Conservation (phyloP, 2,888 invertebrate species). For the Arenicola marina region DNA sequence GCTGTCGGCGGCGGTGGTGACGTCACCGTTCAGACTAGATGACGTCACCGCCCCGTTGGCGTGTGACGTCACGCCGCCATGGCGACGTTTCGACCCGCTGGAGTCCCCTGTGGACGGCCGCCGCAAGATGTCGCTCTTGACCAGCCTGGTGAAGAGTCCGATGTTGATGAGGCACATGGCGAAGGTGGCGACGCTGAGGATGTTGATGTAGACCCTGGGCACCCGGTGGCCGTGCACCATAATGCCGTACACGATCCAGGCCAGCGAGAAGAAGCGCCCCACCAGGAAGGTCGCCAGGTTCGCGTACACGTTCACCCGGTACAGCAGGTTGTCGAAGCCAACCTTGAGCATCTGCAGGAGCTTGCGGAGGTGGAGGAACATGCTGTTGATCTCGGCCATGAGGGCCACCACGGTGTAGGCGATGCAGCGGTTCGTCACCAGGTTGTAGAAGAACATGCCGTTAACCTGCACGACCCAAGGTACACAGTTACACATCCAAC, state of each 20-base stretch:
- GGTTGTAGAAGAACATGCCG: constrained; percentile 55
- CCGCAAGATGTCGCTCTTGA: constrained; percentile 49
- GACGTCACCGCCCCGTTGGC: too few relatives aligned
- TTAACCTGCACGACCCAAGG: constrained; percentile 42
- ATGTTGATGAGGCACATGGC: constrained; percentile 49
- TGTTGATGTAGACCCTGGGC: constrained; percentile 36
- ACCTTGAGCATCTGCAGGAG: constrained; percentile 51
- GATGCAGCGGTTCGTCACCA: constrained; percentile 45
- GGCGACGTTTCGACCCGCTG: too few relatives aligned
- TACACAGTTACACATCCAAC: background rate
- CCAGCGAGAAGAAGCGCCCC: constrained; percentile 43
- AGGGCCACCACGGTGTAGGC: constrained; percentile 55
- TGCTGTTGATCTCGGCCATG: constrained; percentile 57
- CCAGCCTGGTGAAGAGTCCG: constrained; percentile 54
- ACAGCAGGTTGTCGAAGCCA: constrained; percentile 22
- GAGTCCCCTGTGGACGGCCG: too few relatives aligned
- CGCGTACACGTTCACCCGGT: constrained; percentile 41
- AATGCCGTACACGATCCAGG: constrained; percentile 45
- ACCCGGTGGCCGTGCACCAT: constrained; percentile 40
- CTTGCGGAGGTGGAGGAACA: constrained; percentile 59
- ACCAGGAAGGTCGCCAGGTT: constrained; percentile 53
- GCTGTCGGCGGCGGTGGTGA: too few relatives aligned
- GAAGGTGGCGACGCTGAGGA: constrained; percentile 41
- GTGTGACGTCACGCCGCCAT: too few relatives aligned
- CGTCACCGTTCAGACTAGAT: too few relatives aligned